phyloP scores from a whole-genome alignment of 2,888 invertebrate species.

The Melieria omissa region DNA sequence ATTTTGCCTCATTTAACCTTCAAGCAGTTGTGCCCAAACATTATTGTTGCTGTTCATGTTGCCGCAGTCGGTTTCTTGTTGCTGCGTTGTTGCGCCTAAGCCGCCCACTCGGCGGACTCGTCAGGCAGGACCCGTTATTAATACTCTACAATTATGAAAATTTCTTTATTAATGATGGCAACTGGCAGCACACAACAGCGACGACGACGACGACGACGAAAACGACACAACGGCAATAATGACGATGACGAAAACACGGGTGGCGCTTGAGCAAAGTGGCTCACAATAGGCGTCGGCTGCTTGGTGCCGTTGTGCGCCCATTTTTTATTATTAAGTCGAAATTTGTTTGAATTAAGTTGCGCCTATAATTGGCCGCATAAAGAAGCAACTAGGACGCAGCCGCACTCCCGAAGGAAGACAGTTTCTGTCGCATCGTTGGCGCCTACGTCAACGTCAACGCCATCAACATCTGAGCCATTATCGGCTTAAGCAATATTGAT shows the following conservation, averaged over 20 bases:
- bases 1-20: slow-evolving; percentile 19
- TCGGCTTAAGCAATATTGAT: too few species aligned
- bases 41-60: not conserved
- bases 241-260: not conserved
- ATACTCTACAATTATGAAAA: slow-evolving; percentile 8
- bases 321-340: too few species aligned
- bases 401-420: too few species aligned
- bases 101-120: not conserved
- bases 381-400: too few species aligned
- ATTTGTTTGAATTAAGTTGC: too few species aligned
- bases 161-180: slow-evolving; percentile 13
- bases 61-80: too few species aligned
- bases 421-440: too few species aligned
- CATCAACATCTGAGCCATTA: too few species aligned
- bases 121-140: not conserved
- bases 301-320: too few species aligned
- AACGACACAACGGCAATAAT: not conserved
- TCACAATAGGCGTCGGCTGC: not conserved
- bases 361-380: too few species aligned
- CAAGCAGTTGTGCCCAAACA: not conserved
- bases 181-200: not conserved
- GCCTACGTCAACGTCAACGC: too few species aligned
- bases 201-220: not conserved
- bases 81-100: not conserved
- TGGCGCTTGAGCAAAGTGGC: not conserved